These are phyloP conservation scores for Meiosimyza decipiens DNA, from an alignment of 2,888 invertebrate species.

Conservation along the genomic window DNA sequence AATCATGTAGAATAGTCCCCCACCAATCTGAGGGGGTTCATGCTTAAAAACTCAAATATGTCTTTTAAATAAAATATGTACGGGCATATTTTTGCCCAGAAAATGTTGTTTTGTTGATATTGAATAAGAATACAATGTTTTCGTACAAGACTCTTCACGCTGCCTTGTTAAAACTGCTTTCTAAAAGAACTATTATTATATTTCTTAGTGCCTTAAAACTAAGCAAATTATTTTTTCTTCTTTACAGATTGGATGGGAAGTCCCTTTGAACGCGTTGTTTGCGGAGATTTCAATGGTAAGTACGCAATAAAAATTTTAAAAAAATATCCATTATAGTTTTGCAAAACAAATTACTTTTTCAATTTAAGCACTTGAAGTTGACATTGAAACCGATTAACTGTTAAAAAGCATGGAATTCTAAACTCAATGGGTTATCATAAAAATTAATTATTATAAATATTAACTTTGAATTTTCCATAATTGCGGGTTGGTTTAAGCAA, in stretches of 20 bases:
- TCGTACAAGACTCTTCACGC: too few relatives aligned
- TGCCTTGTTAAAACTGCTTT: too few relatives aligned
- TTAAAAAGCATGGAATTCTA: conserved; percentile 39
- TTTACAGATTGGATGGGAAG: conserved; percentile 91
- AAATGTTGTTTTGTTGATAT: too few relatives aligned
- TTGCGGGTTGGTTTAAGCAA: neutral
- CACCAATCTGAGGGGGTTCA: too few relatives aligned
- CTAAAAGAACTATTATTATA: too few relatives aligned
- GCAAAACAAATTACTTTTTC: conserved; percentile 40
- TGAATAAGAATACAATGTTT: too few relatives aligned
- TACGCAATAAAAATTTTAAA: conserved; percentile 51
- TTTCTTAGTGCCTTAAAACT: too few relatives aligned
- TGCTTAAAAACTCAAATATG: too few relatives aligned
- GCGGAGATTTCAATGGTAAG: conserved; percentile 92
- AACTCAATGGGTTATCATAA: conserved; percentile 49
- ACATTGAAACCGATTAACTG: conserved; percentile 47
- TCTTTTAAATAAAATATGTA: too few relatives aligned
- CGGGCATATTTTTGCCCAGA: too few relatives aligned
- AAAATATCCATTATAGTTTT: too few relatives aligned
- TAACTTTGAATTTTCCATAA: neutral
- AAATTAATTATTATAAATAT: conserved; percentile 33
- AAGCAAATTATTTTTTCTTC: conserved; percentile 37
- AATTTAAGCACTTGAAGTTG: conserved; percentile 42
- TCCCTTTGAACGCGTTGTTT: conserved; percentile 93
- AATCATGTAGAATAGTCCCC: too few relatives aligned